Conservation (phyloP, 2,888 invertebrate genomes). For the Scaptomyza cyrtandrae region DNA sequence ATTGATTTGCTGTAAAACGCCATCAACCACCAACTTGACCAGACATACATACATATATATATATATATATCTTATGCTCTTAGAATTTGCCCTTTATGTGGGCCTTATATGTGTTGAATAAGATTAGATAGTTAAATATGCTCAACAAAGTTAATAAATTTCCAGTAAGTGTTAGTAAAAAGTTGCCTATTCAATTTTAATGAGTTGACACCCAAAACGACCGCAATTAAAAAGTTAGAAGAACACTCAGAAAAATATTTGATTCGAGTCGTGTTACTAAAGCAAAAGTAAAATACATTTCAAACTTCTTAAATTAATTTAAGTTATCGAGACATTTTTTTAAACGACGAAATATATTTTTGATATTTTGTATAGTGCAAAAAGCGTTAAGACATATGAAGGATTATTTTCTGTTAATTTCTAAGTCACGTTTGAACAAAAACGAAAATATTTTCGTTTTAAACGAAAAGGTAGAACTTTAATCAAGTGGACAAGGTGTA, state of each 20-base stretch:
- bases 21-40: conserved; percentile 39
- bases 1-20: conserved; percentile 75
- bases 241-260: not conserved
- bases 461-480: no score
- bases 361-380: no score
- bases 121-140: conserved; percentile 21
- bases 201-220: not conserved
- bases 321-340: no score
- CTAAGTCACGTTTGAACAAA: no score
- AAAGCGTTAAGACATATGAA: no score
- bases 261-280: no score
- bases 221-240: not conserved
- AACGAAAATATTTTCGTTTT: no score
- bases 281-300: no score
- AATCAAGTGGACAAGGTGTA: not conserved
- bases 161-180: conserved; percentile 6
- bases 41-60: not conserved
- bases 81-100: conserved; percentile 31
- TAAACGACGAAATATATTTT: no score
- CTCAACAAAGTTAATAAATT: conserved; percentile 24
- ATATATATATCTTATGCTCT: not conserved
- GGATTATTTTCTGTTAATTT: no score
- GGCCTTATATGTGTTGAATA: conserved; percentile 33
- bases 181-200: conserved; percentile 21
- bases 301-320: no score